Percentiles rank a stretch among this genome's conserved stretches.
Evolutionary conservation across 2,113 vertebrate species (phyloP).

Genomic region (Dasyurus viverrinus): DNA sequence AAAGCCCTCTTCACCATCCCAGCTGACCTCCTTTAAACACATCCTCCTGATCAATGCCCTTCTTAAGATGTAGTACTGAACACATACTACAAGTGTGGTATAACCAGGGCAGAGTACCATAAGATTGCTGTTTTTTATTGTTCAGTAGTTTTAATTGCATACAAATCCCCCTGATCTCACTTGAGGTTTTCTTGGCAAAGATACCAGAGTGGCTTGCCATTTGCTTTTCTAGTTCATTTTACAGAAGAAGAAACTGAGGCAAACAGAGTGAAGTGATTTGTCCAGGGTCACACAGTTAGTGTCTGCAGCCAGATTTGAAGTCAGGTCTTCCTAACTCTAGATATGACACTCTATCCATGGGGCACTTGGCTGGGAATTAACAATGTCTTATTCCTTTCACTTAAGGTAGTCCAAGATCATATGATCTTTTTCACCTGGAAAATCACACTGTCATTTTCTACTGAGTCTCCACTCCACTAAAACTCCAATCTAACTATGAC

Average conservation of each 20-base stretch:
- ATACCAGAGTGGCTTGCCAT: not conserved
- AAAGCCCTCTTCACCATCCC: not conserved
- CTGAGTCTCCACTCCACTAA: too few relatives aligned
- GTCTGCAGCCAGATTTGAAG: not conserved
- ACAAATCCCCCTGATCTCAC: not conserved
- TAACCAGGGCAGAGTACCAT: not conserved
- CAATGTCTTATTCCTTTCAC: too few relatives aligned
- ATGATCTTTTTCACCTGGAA: too few relatives aligned
- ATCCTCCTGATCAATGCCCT: not conserved
- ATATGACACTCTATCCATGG: too few relatives aligned
- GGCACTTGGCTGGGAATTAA: too few relatives aligned
- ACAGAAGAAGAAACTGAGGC: not conserved
- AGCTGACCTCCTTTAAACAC: not conserved
- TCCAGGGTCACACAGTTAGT: too few relatives aligned
- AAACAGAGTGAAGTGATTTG: too few relatives aligned
- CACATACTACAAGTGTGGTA: not conserved
- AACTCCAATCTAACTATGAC: too few relatives aligned
- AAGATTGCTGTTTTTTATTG: not conserved
- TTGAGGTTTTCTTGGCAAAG: not conserved
- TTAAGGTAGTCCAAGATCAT: too few relatives aligned
- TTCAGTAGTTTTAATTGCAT: not conserved
- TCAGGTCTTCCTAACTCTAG: not conserved
- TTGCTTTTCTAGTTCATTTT: not conserved
- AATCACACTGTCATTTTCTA: too few relatives aligned
- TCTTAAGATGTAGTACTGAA: not conserved